These are phyloP conservation scores for Arenicola marina DNA, from an alignment of 2,888 invertebrate genomes.

Conservation along the genomic window DNA sequence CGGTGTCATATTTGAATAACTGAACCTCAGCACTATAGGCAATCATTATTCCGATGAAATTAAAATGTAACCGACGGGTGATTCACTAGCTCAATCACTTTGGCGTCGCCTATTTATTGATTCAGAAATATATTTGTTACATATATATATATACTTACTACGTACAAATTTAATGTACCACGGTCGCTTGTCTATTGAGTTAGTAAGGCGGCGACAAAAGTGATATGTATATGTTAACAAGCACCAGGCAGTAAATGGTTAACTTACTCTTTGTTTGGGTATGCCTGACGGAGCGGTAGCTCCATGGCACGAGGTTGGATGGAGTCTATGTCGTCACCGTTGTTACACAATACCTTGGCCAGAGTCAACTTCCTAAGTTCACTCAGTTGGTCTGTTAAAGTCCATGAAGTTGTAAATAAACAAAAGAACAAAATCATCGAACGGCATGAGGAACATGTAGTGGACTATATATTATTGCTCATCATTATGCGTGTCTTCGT, in stretches of 20 bases:
- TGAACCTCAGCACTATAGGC: too few relatives aligned
- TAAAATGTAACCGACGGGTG: too few relatives aligned
- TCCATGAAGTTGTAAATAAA: background rate
- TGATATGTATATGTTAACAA: background rate
- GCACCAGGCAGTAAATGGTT: background rate
- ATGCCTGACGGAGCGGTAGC: constrained; percentile 13
- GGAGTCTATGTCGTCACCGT: constrained; percentile 21
- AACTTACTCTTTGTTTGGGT: constrained; percentile 7
- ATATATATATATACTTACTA: too few relatives aligned
- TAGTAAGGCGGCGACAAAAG: background rate
- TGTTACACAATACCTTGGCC: constrained; percentile 22
- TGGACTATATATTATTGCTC: background rate
- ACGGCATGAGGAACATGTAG: background rate
- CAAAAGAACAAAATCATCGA: background rate
- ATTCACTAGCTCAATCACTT: too few relatives aligned
- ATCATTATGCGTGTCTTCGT: background rate
- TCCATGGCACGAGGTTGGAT: constrained; percentile 30
- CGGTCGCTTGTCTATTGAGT: background rate
- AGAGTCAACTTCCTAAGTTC: constrained; percentile 26
- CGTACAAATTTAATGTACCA: too few relatives aligned
- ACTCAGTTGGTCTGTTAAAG: constrained; percentile 22
- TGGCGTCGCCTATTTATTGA: too few relatives aligned
- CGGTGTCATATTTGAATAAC: too few relatives aligned
- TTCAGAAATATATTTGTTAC: too few relatives aligned
- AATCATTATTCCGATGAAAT: too few relatives aligned